Base-by-base conservation (phyloP, 2,113 vertebrate species). In the Alexandromys fortis region DNA sequence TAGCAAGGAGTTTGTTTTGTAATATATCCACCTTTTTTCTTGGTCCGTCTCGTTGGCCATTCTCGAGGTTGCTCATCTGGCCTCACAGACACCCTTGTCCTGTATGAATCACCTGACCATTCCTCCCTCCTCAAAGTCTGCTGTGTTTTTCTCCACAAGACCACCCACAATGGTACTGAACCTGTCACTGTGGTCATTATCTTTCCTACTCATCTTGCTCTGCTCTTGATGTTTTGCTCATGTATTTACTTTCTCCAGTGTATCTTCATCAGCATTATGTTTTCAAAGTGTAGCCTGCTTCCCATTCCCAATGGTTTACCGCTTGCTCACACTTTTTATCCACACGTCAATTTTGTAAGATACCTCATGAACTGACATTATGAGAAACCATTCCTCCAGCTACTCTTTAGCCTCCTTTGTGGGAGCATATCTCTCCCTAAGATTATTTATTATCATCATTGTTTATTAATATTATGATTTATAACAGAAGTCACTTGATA, bases 1-100 rank as follows among this genome's bases (percentile, higher is more conserved):
- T 0, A 72, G 75, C 75, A 52, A 92, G 86, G 76, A 82, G 49
- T 90, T 95, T 85, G 65, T n/a, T 75, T 65, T 89, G 68, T 76
- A 91, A 42, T 87, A 81, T 42, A 42, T 33, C 19, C 16, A 67
- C n/a, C 55, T 78, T 88, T 65, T 95, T 75, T 68, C 70, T 93
- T 68, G 61, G 63, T 49, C 30, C 14, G 82, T 0, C 83, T 77
- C 76, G 33, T 33, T 91, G 90, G 77, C 68, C 52, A 35, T 70
- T 86, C 76, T 90, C 47, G 81, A 82, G 30, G 38, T 73, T 86
- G 11, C 24, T 67, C 9, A 73, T 24, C 45, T 47, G 76, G 19
- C 58, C 67, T 79, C 72, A 42, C 61, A 61, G 76, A 92, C 86
- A 77, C 79, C 67, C 10, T 28, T 90, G 35, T 55, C 28, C 58